Conservation (phyloP, 35 echinoderm and acorn worm genomes). For the Ophioderma brevispina region DNA sequence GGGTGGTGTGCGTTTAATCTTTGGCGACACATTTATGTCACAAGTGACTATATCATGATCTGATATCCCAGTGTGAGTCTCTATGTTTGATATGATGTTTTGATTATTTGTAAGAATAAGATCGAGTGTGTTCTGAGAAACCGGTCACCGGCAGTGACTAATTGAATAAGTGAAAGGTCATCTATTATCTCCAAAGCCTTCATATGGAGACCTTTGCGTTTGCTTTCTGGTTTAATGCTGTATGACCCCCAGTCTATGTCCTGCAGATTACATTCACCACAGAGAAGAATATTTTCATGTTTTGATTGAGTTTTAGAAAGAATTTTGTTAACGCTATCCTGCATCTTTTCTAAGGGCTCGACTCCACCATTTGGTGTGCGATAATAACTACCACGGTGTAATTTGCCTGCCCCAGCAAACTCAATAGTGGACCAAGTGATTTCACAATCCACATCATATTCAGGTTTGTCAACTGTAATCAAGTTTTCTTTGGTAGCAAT, state of each 20-base stretch:
- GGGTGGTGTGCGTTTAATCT: too few species aligned
- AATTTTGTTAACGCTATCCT: conserved; percentile 1
- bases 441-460: not conserved
- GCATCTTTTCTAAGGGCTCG: not conserved
- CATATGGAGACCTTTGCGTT: too few species aligned
- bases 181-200: too few species aligned
- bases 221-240: too few species aligned
- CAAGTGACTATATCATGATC: too few species aligned
- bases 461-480: not conserved
- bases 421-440: not conserved
- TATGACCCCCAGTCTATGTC: not conserved
- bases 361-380: not conserved
- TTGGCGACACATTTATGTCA: too few species aligned
- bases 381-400: not conserved
- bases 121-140: too few species aligned
- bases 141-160: not conserved
- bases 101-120: conserved; percentile 20
- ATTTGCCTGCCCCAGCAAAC: not conserved
- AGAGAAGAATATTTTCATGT: not conserved
- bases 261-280: not conserved
- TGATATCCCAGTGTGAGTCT: too few species aligned
- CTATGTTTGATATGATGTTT: conserved; percentile 14
- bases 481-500: not conserved
- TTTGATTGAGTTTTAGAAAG: not conserved
- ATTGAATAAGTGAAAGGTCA: not conserved